Base-by-base conservation (phyloP, 2,888 invertebrate species). In the Troides aeacus region DNA sequence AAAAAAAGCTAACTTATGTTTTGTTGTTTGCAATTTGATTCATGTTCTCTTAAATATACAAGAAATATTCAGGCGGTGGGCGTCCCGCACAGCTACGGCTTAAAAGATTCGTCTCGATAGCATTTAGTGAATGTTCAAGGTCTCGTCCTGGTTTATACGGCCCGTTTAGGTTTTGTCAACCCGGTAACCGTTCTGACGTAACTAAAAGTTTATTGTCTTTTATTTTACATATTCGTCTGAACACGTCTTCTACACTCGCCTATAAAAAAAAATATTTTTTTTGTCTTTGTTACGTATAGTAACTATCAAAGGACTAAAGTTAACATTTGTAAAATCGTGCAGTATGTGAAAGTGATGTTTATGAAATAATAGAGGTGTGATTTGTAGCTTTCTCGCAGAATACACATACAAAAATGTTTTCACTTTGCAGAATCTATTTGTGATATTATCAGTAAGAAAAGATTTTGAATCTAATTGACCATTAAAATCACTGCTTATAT, bases 71-170 rank as follows among this genome's bases (percentile, higher is more conserved):
- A 79, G 78, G 76, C 77, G 81, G 90, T 90, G 89, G 89, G 90
- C 88, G 90, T 81, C 78, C 63, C 76, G 79, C 80, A 77, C 79
- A 75, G 81, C 81, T 81, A 78, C 82, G 84, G 81, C 84, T 83
- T 83, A 78, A 83, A 82, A 89, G 89, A 89, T 90, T 89, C 85
- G 87, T 87, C 88, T 89, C 86, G 85, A 89, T 88, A 89, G 84
- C 84, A 84, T 84, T 89, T 84, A 79, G 90, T 88, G 91, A 91
- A 90, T 90, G 92, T 90, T 89, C 92, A 92, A 92, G 92, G 92
- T 88, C 88, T 82, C 84, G 88, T 89, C 89, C 90, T 85, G 89
- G 84, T 90, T 90, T 83, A 80, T 80, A 79, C 78, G 83, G 66
- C 84, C 84, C 83, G 85, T 83, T 84, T 90, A 90, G 88, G 89